phyloP scores from a whole-genome alignment of 2,888 invertebrate species.

The Troglohyphantes excavatus region DNA sequence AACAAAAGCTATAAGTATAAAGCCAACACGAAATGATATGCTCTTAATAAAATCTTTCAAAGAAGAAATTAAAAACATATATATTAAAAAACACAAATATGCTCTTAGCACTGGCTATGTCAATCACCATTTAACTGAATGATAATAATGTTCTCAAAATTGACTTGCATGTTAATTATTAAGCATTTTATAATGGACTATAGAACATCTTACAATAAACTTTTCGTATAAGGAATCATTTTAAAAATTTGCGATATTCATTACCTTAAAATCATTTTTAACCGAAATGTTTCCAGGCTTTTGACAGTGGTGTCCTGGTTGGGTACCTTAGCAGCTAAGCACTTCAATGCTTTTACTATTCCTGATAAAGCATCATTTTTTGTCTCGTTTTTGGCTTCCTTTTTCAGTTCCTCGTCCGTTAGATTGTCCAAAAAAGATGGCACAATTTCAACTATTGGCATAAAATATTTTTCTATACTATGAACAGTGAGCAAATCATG shows the following conservation, averaged over 20 bases:
- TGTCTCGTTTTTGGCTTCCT: slow-evolving; percentile 95
- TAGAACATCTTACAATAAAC: too few relatives aligned
- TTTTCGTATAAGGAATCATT: too few relatives aligned
- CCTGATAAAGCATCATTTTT: slow-evolving; percentile 98
- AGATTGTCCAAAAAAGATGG: slow-evolving; percentile 94
- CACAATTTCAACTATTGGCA: slow-evolving; percentile 95
- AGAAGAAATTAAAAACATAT: too few relatives aligned
- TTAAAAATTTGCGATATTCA: slow-evolving; percentile 82
- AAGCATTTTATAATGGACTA: too few relatives aligned
- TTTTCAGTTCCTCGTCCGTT: slow-evolving; percentile 96
- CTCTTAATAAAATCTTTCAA: too few relatives aligned
- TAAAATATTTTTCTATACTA: slow-evolving; percentile 94
- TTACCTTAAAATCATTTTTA: slow-evolving; percentile 96
- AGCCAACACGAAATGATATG: too few relatives aligned
- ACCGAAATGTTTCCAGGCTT: slow-evolving; percentile 94
- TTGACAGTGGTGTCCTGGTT: slow-evolving; percentile 88
- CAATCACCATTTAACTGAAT: too few relatives aligned
- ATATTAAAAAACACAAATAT: too few relatives aligned
- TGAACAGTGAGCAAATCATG: slow-evolving; percentile 94
- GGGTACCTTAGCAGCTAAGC: slow-evolving; percentile 91
- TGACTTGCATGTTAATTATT: too few relatives aligned
- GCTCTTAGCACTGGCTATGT: too few relatives aligned
- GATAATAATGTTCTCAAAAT: too few relatives aligned
- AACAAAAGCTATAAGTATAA: too few relatives aligned
- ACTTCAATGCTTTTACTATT: slow-evolving; percentile 95